These are phyloP conservation scores for Nesoenas mayeri DNA, from an alignment of 2,113 vertebrate genomes.

Conservation along the genomic window DNA sequence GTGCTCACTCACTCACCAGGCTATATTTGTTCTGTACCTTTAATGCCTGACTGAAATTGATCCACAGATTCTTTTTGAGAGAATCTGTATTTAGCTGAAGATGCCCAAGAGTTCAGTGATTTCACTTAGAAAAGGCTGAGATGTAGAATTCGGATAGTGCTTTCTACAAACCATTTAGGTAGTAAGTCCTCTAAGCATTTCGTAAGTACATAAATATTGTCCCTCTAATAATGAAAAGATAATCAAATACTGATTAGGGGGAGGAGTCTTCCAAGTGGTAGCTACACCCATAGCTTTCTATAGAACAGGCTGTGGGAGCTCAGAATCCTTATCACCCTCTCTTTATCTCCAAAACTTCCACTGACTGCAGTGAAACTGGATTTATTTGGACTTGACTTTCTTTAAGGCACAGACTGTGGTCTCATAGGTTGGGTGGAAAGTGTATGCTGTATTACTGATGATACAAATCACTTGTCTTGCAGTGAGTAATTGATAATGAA, in stretches of 20 bases:
- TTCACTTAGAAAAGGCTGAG: not conserved
- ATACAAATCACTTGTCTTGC: not conserved
- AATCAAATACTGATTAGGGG: not conserved
- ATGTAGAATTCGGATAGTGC: not conserved
- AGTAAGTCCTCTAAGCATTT: not conserved
- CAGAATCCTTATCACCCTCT: not conserved
- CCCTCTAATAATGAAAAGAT: not conserved
- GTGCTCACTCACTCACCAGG: not conserved
- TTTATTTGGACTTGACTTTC: fast-evolving
- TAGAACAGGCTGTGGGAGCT: not conserved
- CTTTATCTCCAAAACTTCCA: not conserved
- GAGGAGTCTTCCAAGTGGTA: not conserved
- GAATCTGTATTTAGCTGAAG: not conserved
- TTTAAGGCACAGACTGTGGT: not conserved
- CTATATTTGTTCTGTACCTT: not conserved
- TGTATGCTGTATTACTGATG: not conserved
- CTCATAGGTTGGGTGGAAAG: not conserved
- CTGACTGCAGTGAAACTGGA: not conserved
- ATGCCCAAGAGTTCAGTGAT: not conserved
- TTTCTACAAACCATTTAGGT: not conserved
- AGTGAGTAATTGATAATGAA: not conserved
- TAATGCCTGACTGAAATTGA: not conserved
- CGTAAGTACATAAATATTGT: not conserved
- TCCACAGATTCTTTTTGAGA: not conserved
- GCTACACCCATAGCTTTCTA: not conserved